Evolutionary conservation across 2,888 invertebrate species (phyloP).

Genomic region (Mylabris sibirica): DNA sequence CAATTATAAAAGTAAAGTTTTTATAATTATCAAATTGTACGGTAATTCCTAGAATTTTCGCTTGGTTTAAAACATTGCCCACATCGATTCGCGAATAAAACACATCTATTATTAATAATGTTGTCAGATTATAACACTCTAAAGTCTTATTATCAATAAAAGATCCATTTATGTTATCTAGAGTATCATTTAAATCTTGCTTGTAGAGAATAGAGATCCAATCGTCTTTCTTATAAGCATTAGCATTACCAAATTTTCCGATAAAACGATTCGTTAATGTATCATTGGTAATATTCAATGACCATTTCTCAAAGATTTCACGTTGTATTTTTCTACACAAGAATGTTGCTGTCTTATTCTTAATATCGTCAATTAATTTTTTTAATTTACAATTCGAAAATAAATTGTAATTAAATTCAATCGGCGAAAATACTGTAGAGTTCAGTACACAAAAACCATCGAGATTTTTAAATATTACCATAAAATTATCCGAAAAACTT

Average conservation of each 20-base stretch:
- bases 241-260: slow-evolving; percentile 64
- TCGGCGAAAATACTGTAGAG: slow-evolving; percentile 54
- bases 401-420: slow-evolving; percentile 64
- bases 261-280: slow-evolving; percentile 54
- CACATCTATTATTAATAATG: slow-evolving; percentile 57
- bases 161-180: slow-evolving; percentile 47
- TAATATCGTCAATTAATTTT: slow-evolving; percentile 32
- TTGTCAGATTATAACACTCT: slow-evolving; percentile 57
- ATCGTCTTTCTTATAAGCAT: slow-evolving; percentile 55
- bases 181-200: slow-evolving; percentile 51
- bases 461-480: slow-evolving; percentile 59
- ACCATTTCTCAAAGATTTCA: slow-evolving; percentile 50
- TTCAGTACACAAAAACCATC: slow-evolving; percentile 61
- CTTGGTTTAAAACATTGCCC: slow-evolving; percentile 51
- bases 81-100: slow-evolving; percentile 61
- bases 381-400: slow-evolving; percentile 61
- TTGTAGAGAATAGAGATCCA: slow-evolving; percentile 64
- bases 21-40: slow-evolving; percentile 42
- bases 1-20: slow-evolving; percentile 35
- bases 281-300: slow-evolving; percentile 41
- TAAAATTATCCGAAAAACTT: slow-evolving; percentile 50
- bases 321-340: slow-evolving; percentile 54
- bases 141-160: slow-evolving; percentile 53
- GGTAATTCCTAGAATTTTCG: slow-evolving; percentile 54
- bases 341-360: slow-evolving; percentile 44